Conservation (phyloP, 2,797 vertebrate species). For the Pangasius djambal region DNA sequence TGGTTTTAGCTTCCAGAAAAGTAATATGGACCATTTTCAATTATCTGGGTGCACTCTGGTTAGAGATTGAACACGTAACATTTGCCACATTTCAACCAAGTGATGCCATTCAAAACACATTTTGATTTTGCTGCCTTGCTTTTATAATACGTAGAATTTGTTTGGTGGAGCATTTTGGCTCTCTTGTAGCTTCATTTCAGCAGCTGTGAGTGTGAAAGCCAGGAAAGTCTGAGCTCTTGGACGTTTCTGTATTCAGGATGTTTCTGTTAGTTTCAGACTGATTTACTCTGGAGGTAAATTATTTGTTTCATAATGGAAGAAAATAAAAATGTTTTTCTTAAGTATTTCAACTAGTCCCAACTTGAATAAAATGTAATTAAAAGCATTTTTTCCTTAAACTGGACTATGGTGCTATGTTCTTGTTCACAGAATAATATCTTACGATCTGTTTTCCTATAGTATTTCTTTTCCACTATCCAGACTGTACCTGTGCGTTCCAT, state of each 20-base stretch:
- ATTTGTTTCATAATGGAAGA: background rate
- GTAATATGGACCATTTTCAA: background rate
- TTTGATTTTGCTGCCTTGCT: background rate
- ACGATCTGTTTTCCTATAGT: background rate
- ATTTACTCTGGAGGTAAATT: slow-evolving; percentile 2
- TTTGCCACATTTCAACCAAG: background rate
- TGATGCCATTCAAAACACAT: background rate
- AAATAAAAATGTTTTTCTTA: background rate
- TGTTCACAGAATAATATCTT: background rate
- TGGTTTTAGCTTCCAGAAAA: background rate
- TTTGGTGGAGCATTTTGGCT: slow-evolving; percentile 22
- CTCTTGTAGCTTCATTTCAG: slow-evolving; percentile 22
- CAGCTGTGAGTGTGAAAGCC: slow-evolving; percentile 37
- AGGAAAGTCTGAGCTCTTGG: slow-evolving; percentile 39
- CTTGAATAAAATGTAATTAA: background rate
- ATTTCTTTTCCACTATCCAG: background rate
- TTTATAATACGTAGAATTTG: background rate
- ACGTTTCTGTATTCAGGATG: slow-evolving; percentile 28
- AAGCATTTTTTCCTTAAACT: no score
- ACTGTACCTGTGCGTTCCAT: background rate
- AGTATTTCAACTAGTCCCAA: background rate
- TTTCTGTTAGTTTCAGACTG: slow-evolving; percentile 11
- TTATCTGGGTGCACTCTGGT: background rate
- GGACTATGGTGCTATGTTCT: background rate
- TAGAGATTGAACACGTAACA: background rate